A percentile compares a stretch with the other conserved stretches of the same genome.
Evolutionary conservation across 2,888 invertebrate species (phyloP).

Genomic region (Druceiella hillmani): DNA sequence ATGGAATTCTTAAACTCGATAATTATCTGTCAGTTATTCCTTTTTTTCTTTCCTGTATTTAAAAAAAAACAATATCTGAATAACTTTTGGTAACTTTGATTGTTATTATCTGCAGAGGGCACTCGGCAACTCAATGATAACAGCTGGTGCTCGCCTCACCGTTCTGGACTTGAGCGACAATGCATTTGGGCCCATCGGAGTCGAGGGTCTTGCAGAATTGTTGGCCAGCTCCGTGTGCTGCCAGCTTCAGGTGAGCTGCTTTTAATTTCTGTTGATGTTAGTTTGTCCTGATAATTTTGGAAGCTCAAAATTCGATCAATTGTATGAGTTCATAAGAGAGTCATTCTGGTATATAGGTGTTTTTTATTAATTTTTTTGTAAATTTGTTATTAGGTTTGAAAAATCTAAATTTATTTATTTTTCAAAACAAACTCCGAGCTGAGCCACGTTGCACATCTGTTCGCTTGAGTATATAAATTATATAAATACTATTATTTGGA

Average conservation of each 20-base stretch:
- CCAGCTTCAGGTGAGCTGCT: slow-evolving; percentile 53
- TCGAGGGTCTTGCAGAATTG: slow-evolving; percentile 78
- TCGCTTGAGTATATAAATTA: too few relatives aligned
- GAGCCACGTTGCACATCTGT: too few relatives aligned
- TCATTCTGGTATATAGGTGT: too few relatives aligned
- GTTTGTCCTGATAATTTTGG: background rate
- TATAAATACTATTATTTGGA: too few relatives aligned
- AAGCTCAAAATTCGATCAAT: background rate
- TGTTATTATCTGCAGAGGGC: slow-evolving; percentile 33
- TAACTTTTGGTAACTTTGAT: slow-evolving; percentile 2
- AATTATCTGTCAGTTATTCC: too few relatives aligned
- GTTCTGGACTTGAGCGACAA: slow-evolving; percentile 94
- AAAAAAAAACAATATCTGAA: background rate
- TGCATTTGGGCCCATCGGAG: slow-evolving; percentile 94
- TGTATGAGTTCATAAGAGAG: too few relatives aligned
- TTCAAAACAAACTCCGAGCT: too few relatives aligned
- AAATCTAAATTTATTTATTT: too few relatives aligned
- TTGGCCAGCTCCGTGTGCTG: slow-evolving; percentile 81
- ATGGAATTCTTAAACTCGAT: background rate
- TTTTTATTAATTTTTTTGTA: too few relatives aligned
- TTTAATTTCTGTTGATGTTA: background rate
- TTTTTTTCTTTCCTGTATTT: background rate
- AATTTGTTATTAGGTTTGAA: too few relatives aligned
- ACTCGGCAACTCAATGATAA: slow-evolving; percentile 75
- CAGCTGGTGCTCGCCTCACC: slow-evolving; percentile 71